A percentile compares a stretch with the other conserved stretches of the same genome.
These are phyloP conservation scores for Indicator indicator DNA, from an alignment of 2,113 vertebrate species.

Conservation along the genomic window DNA sequence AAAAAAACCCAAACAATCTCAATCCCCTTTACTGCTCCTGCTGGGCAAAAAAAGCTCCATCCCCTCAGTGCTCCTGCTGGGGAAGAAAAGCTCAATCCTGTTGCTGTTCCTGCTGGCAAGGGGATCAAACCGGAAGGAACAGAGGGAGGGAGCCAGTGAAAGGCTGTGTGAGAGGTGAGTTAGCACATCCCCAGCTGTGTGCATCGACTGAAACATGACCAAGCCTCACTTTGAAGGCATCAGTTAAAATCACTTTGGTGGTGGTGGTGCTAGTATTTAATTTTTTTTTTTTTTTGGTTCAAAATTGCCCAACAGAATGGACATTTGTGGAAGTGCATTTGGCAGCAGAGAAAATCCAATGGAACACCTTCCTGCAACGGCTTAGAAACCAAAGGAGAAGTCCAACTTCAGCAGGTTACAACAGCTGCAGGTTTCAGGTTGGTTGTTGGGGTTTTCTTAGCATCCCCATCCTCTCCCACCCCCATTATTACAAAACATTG, in stretches of 20 bases:
- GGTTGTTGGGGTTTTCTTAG: background rate
- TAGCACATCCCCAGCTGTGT: constrained; percentile 5
- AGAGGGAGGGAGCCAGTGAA: background rate
- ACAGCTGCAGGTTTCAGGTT: constrained; percentile 49
- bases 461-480: background rate
- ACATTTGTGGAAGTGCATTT: constrained; percentile 47
- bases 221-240: background rate
- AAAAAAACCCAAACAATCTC: too few relatives aligned
- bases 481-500: constrained; percentile 24
- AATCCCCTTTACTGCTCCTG: too few relatives aligned
- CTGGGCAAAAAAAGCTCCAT: too few relatives aligned
- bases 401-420: constrained; percentile 60
- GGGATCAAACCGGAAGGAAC: background rate
- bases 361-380: constrained; percentile 67
- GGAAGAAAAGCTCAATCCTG: constrained; percentile 47
- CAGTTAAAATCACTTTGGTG: background rate
- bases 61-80: constrained; percentile 35
- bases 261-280: too few relatives aligned
- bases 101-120: constrained; percentile 63
- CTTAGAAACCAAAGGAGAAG: constrained; percentile 45
- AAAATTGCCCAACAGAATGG: constrained; percentile 3
- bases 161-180: constrained; percentile 35
- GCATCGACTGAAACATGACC: constrained; percentile 38
- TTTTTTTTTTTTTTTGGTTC: background rate
- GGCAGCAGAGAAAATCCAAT: constrained; percentile 75